Evolutionary conservation across 2,797 vertebrate species (phyloP), one percentile per base, ranked within the genome.

Genomic region (Myiotriccus ornatus): DNA sequence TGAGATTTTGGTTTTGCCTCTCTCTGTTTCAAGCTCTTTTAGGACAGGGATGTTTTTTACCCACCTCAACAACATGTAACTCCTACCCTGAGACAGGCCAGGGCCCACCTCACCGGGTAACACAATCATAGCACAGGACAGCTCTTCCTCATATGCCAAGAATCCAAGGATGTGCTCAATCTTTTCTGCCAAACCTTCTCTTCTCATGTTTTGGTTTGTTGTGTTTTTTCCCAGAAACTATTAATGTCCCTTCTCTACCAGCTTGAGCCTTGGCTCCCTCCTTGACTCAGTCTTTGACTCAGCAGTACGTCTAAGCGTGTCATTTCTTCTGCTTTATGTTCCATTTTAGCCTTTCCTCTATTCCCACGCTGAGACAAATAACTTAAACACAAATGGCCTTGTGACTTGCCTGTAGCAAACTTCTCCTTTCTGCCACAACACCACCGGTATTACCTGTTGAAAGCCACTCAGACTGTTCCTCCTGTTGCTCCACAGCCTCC

Each of bases 391-490:
- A 43, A 77, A 78, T 8, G 0, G 21, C 71, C 94, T 81, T 27
- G 22, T 95, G 93, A 24, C 59, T 93, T 80, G 84, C 86, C 90
- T 27, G 57, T 22, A 57, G 89, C 94, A 87, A 92, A 44, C 67
- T 53, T 79, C 91, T 86, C 44, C 47, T 87, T 57, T 47, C 28
- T 76, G 74, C 83, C 47, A 37, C 63, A 57, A 1, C 0, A 1
- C 59, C 6, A 4, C 81, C 0, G 0, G 79, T 50, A 60, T 87
- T 87, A 93, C 89, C 78, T 89, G 87, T 83, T 95, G 81, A 52
- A 2, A 93, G 41, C 52, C 68, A 27, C 53, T 73, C 74, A 64
- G 20, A 7, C 41, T 4, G 34, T 14, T 86, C 41, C 55, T 84
- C 6, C 76, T 80, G 34, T 50, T 91, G 76, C 84, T 93, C 52